A percentile compares a stretch with the other conserved stretches of the same genome.
Evolutionary conservation across 53 echinoderm and acorn worm genomes (phyloP).

Genomic region (Glandiceps talaboti): DNA sequence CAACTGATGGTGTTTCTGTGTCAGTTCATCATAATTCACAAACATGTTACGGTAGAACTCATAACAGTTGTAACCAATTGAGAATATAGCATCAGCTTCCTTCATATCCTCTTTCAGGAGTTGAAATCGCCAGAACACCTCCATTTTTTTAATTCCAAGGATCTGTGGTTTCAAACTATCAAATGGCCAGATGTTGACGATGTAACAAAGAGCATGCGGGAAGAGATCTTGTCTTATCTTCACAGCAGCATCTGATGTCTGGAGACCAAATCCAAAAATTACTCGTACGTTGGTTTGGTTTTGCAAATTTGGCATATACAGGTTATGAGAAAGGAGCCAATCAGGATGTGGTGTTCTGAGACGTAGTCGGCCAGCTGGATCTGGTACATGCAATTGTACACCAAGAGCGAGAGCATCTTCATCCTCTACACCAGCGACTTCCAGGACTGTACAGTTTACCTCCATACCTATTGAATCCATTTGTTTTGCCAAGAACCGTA

Average conservation of each 20-base stretch:
- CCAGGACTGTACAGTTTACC: neutral
- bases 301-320: neutral
- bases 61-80: neutral
- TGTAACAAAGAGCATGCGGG: neutral
- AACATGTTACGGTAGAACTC: neutral
- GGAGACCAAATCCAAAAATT: neutral
- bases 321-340: neutral
- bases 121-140: neutral
- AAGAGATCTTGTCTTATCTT: neutral
- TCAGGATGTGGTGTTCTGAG: neutral
- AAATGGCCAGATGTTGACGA: neutral
- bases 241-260: neutral
- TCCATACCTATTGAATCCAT: neutral
- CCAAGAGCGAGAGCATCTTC: neutral
- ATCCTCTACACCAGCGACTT: neutral
- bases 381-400: neutral
- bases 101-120: neutral
- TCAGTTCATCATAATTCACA: neutral
- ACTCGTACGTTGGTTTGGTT: neutral
- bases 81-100: neutral
- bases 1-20: neutral
- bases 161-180: neutral
- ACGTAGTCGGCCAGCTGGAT: neutral
- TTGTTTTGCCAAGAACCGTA: neutral
- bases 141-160: neutral